phyloP scores from a whole-genome alignment of 2,113 vertebrate species.

The Clupea harengus region DNA sequence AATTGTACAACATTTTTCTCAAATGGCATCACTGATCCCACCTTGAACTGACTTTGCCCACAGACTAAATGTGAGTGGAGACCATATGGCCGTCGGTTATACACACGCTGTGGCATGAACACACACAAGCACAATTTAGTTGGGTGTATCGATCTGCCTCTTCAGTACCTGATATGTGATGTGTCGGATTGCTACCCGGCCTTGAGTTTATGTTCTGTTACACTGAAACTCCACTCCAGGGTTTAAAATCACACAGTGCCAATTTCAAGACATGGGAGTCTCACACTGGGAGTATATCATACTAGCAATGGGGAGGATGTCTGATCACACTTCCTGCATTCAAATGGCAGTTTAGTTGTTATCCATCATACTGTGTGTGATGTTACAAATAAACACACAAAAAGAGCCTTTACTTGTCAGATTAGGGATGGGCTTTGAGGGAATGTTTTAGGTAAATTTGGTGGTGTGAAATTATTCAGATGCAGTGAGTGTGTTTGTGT shows the following conservation, averaged over 20 bases:
- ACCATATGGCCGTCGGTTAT: background rate
- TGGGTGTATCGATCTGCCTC: background rate
- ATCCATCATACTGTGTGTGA: background rate
- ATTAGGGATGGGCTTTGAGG: background rate
- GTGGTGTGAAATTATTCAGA: background rate
- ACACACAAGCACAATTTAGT: background rate
- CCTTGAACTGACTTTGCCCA: background rate
- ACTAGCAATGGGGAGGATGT: background rate
- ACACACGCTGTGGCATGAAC: background rate
- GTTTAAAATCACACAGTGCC: background rate
- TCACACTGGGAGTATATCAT: background rate
- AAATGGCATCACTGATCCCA: background rate
- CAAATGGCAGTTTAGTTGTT: background rate
- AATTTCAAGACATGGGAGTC: background rate
- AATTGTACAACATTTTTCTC: background rate
- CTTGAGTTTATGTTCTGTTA: background rate
- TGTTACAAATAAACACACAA: background rate
- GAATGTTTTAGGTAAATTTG: background rate
- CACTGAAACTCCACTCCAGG: background rate
- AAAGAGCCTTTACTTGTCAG: background rate
- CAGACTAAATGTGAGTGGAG: background rate
- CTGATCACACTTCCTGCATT: background rate
- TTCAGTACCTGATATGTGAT: no score
- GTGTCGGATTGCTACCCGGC: no score
- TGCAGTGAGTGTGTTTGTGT: background rate